Conservation (phyloP, 2,797 vertebrate genomes). For the Sebastolobus altivelis region DNA sequence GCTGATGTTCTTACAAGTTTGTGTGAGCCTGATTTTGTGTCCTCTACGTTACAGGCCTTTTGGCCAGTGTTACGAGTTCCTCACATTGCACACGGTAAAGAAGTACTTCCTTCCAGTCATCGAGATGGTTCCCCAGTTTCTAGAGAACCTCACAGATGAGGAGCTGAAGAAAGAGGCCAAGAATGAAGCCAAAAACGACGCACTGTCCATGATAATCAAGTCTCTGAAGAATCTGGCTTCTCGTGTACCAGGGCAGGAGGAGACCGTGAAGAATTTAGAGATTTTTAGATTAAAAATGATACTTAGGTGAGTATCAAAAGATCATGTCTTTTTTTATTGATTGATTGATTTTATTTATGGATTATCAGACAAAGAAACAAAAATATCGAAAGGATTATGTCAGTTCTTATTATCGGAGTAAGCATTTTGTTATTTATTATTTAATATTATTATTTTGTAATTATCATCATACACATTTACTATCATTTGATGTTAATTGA, state of each 20-base stretch:
- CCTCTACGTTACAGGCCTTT: constrained; percentile 90
- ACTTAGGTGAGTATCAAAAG: constrained; percentile 92
- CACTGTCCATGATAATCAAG: constrained; percentile 99
- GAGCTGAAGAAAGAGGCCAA: constrained; percentile 99
- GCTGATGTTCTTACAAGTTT: neutral
- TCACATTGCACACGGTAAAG: constrained; percentile 99
- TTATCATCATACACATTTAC: neutral
- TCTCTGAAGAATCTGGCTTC: constrained; percentile 99
- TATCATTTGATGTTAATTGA: neutral
- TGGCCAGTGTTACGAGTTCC: constrained; percentile 99
- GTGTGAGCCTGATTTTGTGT: constrained; percentile 27
- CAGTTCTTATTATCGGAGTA: neutral
- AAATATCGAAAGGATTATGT: neutral
- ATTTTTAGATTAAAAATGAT: constrained; percentile 99
- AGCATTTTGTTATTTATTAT: neutral
- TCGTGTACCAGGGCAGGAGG: constrained; percentile 98
- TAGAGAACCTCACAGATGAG: constrained; percentile 99
- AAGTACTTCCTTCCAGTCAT: constrained; percentile 99
- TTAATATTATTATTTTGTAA: too few relatives aligned
- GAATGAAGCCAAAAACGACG: constrained; percentile 99
- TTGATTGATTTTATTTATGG: neutral
- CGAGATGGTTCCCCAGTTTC: constrained; percentile 99
- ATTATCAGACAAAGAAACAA: neutral
- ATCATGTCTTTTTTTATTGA: neutral
- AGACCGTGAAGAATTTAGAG: constrained; percentile 99